These are phyloP conservation scores for Caracal caracal DNA, from an alignment of 2,113 vertebrate species.

Conservation along the genomic window DNA sequence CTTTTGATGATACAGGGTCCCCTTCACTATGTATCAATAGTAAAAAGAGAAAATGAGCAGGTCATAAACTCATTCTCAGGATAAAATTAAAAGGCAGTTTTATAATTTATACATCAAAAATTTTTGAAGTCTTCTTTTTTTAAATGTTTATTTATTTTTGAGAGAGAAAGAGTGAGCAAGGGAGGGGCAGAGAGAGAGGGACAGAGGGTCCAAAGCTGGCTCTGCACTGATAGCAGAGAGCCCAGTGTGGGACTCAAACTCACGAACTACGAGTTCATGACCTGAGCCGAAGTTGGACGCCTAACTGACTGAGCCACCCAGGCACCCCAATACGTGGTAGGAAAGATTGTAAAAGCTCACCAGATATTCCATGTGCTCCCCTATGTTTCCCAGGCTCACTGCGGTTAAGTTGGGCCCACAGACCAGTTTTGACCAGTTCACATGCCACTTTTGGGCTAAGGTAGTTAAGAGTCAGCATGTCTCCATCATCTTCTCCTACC, in stretches of 20 bases:
- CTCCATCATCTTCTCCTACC: neutral
- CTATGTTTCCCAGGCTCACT: neutral
- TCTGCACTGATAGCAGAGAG: too few relatives aligned
- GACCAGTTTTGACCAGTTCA: neutral
- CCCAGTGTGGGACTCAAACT: too few relatives aligned
- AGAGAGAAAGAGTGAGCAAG: too few relatives aligned
- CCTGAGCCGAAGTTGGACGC: too few relatives aligned
- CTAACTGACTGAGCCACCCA: too few relatives aligned
- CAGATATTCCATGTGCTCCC: neutral
- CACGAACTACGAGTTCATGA: too few relatives aligned
- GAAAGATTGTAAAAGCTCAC: neutral
- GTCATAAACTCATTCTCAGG: neutral
- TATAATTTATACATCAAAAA: constrained; percentile 7
- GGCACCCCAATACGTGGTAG: neutral
- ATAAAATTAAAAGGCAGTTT: neutral
- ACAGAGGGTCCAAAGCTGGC: too few relatives aligned
- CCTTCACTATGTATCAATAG: neutral
- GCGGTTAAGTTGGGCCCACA: neutral
- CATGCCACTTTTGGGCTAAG: neutral
- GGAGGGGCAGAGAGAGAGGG: too few relatives aligned
- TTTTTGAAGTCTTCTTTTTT: neutral
- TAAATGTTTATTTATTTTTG: too few relatives aligned
- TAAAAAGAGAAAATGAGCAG: neutral
- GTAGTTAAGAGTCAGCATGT: neutral
- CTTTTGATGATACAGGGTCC: neutral